Evolutionary conservation across 1,140 invertebrate species (phyloP).

Genomic region (Drosophila neocordata): DNA sequence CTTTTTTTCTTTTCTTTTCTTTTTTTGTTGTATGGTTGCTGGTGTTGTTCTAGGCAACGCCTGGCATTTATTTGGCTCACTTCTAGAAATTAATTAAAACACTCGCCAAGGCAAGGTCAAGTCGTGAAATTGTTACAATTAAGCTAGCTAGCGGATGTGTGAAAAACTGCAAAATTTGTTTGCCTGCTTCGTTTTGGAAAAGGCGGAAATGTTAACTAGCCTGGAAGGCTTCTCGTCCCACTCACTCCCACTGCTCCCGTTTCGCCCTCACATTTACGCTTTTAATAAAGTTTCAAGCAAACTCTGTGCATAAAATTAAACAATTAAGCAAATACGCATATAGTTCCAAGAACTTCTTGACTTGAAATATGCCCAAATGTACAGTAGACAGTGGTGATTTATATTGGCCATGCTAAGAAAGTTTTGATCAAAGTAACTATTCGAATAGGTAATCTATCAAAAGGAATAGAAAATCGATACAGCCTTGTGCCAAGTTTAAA

Average conservation of each 20-base stretch:
- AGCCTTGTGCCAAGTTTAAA: no score
- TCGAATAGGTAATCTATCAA: neutral
- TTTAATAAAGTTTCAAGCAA: slow-evolving; percentile 50
- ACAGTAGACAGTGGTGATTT: neutral
- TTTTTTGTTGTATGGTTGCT: slow-evolving; percentile 7
- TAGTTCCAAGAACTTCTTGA: slow-evolving; percentile 32
- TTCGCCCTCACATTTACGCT: slow-evolving; percentile 21
- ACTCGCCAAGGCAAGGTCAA: slow-evolving; percentile 52
- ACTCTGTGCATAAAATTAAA: slow-evolving; percentile 52
- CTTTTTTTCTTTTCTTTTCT: slow-evolving; percentile 17
- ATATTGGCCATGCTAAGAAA: neutral
- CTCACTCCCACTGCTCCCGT: neutral
- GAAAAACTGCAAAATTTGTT: slow-evolving; percentile 22
- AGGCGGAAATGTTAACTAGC: slow-evolving; percentile 40
- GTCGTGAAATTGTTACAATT: slow-evolving; percentile 44
- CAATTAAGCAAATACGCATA: slow-evolving; percentile 63
- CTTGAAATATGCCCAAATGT: neutral
- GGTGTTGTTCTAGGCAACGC: slow-evolving; percentile 14
- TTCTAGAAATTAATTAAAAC: slow-evolving; percentile 71
- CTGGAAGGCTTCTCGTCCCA: slow-evolving; percentile 11
- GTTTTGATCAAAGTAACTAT: neutral
- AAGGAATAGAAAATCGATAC: no score
- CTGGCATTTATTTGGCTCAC: slow-evolving; percentile 51
- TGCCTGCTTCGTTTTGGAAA: slow-evolving; percentile 3
- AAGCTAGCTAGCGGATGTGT: slow-evolving; percentile 38